Percentiles rank a stretch among this genome's conserved stretches.
phyloP scores from a whole-genome alignment of 2,113 vertebrate genomes.

The Vidua macroura region DNA sequence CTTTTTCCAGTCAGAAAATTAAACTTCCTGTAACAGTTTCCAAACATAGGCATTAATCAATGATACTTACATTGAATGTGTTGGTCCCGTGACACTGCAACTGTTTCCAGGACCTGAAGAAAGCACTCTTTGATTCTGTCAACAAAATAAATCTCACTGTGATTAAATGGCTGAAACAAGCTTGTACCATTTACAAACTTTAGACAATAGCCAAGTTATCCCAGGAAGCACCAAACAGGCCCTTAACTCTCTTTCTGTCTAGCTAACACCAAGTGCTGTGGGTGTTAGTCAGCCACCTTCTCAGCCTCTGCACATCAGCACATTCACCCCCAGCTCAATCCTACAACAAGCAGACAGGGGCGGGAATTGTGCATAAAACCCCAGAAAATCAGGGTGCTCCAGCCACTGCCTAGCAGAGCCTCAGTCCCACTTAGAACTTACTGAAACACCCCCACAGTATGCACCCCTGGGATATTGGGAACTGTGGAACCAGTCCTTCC shows the following conservation, averaged over 20 bases:
- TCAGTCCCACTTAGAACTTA: neutral
- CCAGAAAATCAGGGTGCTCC: neutral
- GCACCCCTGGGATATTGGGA: neutral
- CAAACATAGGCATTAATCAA: neutral
- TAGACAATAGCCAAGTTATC: neutral
- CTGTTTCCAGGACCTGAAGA: neutral
- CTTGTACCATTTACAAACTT: neutral
- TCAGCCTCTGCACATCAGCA: neutral
- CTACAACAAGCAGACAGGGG: neutral
- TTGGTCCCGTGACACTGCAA: neutral
- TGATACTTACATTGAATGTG: conserved; percentile 58
- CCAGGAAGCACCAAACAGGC: neutral
- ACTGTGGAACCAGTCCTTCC: neutral
- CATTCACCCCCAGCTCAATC: neutral
- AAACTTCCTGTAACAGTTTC: neutral
- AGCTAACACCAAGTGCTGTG: neutral
- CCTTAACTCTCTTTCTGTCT: neutral
- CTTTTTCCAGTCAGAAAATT: neutral
- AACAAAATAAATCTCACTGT: neutral
- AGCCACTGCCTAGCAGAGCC: neutral
- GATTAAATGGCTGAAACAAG: neutral
- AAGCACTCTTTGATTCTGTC: conserved; percentile 45
- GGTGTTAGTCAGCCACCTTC: neutral
- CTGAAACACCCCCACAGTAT: fast-evolving
- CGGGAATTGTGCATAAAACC: neutral